Base-by-base conservation (phyloP, 2,797 vertebrate species). In the Setipinna tenuifilis region DNA sequence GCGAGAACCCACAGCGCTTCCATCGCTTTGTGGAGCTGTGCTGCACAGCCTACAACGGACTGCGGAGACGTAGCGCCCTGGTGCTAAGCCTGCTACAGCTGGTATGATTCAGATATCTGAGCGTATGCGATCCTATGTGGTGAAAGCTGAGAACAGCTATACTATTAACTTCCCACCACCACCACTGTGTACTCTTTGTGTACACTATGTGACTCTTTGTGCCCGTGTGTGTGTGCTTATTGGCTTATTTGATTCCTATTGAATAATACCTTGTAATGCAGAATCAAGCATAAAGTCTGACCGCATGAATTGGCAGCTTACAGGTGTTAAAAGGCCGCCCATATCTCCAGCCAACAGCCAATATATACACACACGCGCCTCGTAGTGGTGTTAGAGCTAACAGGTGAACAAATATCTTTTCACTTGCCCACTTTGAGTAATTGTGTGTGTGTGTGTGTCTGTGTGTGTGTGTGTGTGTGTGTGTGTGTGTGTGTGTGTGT, bases 11-110 rank as follows among this genome's bases (percentile, higher is more conserved):
- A 19, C 95, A 96, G 84, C 93, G 94, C 3, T 94, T 97, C 80
- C 97, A 97, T 85, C 93, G 95, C 54, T 98, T 98, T 84, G 97
- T 98, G 92, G 97, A 98, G 87, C 95, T 98, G 87, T 98, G 97
- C 87, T 98, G 97, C 87, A 92, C 89, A 83, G 97, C 97, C 41
- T 98, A 97, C 89, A 98, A 98, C 87, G 90, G 93, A 28, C 91
- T 97, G 92, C 95, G 97, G 83, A 91, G 89, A 71, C 96, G 96
- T 88, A 96, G 96, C 6, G 92, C 90, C 2, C 92, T 97, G 35
- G 92, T 98, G 86, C 94, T 98, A 87, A 95, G 95, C 88, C 88
- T 97, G 81, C 89, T 98, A 89, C 96, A 97, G 92, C 96, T 97
- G 96, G 97, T 98, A 89, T 95, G 96, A 86, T 86, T 6, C 14